Evolutionary conservation across 2,113 vertebrate genomes (phyloP).

Genomic region (Phalacrocorax aristotelis): DNA sequence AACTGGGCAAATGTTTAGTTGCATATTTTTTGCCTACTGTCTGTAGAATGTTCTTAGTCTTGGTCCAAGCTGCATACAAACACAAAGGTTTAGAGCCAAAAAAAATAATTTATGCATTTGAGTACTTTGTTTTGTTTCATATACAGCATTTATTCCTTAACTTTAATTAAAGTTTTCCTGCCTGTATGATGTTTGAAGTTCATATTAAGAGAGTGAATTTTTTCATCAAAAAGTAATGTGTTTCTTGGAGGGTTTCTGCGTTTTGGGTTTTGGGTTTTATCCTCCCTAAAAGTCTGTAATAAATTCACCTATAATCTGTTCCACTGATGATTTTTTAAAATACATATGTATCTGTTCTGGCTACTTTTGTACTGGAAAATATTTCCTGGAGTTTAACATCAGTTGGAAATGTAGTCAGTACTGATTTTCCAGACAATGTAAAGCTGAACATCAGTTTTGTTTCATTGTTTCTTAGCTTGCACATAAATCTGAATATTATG

Average conservation of each 20-base stretch:
- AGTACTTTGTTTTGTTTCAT: not conserved
- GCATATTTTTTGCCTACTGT: not conserved
- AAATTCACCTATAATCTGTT: not conserved
- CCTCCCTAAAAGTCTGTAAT: not conserved
- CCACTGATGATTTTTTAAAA: not conserved
- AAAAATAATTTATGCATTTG: not conserved
- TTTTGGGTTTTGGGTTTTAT: not conserved
- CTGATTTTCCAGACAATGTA: not conserved
- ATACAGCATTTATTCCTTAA: not conserved
- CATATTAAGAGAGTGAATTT: not conserved
- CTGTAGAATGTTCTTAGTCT: not conserved
- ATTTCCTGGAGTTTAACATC: not conserved
- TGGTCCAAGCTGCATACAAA: not conserved
- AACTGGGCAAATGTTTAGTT: not conserved
- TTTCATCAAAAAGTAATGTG: not conserved
- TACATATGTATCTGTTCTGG: not conserved
- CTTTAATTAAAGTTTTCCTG: not conserved
- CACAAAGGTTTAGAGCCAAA: not conserved
- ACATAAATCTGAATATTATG: not conserved
- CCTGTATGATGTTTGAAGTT: not conserved
- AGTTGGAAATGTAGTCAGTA: not conserved
- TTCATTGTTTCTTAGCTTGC: not conserved
- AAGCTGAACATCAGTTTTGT: not conserved
- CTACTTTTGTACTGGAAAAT: not conserved
- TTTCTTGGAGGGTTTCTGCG: fast-evolving